Percentiles rank a stretch among this genome's conserved stretches.
These are phyloP conservation scores for Pedetes capensis DNA, from an alignment of 2,113 vertebrate genomes.

Conservation along the genomic window DNA sequence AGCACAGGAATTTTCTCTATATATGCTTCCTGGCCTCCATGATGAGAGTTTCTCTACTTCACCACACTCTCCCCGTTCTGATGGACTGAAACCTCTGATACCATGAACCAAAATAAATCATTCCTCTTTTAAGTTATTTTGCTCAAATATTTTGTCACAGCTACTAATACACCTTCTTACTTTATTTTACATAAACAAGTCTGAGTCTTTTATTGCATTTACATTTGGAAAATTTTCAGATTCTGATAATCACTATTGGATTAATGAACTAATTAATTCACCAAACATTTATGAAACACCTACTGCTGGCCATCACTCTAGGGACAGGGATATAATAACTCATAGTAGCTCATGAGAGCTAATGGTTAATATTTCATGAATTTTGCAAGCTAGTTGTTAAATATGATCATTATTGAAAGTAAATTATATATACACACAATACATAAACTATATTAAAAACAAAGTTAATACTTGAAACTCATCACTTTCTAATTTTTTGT, in stretches of 20 bases:
- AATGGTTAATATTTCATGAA: not conserved
- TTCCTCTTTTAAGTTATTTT: not conserved
- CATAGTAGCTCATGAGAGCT: not conserved
- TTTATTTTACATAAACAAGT: not conserved
- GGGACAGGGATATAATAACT: not conserved
- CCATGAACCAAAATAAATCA: no score
- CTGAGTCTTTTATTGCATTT: not conserved
- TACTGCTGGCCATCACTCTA: not conserved
- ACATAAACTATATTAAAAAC: not conserved
- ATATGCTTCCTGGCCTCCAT: not conserved
- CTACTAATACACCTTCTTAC: not conserved
- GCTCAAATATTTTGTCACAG: not conserved
- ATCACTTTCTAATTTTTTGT: not conserved
- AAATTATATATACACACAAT: not conserved
- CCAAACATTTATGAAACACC: not conserved
- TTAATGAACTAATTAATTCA: not conserved
- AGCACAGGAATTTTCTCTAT: no score
- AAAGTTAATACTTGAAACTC: not conserved
- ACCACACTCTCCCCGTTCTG: rapidly evolving
- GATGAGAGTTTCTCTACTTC: not conserved
- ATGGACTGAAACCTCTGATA: not conserved
- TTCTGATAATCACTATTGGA: not conserved
- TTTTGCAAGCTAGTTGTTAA: not conserved
- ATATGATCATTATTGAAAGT: not conserved
- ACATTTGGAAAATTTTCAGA: not conserved